Conservation (phyloP, 2,888 invertebrate species). For the Torymus auratus region DNA sequence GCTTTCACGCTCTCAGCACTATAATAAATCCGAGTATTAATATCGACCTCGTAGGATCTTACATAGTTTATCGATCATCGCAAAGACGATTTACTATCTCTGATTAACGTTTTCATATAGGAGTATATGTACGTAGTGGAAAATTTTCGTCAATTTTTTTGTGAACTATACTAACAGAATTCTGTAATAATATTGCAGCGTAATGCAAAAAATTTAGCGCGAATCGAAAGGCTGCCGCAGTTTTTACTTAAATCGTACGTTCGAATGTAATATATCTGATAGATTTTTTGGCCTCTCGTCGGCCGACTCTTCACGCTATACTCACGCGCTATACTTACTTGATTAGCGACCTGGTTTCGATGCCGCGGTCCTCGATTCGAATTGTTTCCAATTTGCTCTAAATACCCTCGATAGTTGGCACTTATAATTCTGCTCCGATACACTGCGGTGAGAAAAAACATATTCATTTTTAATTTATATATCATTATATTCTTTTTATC, state of each 20-base stretch:
- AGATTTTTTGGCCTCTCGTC: constrained; percentile 13
- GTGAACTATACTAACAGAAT: too few species aligned
- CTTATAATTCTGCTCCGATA: background rate
- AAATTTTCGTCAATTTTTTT: too few species aligned
- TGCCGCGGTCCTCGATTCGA: constrained; percentile 5
- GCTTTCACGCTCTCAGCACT: constrained; percentile 2
- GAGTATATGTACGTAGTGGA: too few species aligned
- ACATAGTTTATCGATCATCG: constrained; percentile 58
- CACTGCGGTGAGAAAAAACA: background rate
- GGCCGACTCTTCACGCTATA: constrained; percentile 13
- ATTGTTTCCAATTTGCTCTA: constrained; percentile 31
- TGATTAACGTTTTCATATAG: too few species aligned
- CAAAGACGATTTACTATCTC: constrained; percentile 41
- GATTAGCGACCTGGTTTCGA: constrained; percentile 34
- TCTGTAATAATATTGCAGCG: too few species aligned
- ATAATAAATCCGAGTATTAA: background rate
- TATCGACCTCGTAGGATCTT: constrained; percentile 48
- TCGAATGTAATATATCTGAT: constrained; percentile 8
- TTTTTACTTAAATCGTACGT: background rate
- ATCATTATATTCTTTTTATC: background rate
- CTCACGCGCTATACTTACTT: constrained; percentile 10
- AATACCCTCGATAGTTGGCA: constrained; percentile 19
- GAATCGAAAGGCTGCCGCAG: too few species aligned
- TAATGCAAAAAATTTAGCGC: too few species aligned
- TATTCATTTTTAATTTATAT: background rate